Conservation (phyloP, 2,888 invertebrate species). For the Latrodectus elegans region DNA sequence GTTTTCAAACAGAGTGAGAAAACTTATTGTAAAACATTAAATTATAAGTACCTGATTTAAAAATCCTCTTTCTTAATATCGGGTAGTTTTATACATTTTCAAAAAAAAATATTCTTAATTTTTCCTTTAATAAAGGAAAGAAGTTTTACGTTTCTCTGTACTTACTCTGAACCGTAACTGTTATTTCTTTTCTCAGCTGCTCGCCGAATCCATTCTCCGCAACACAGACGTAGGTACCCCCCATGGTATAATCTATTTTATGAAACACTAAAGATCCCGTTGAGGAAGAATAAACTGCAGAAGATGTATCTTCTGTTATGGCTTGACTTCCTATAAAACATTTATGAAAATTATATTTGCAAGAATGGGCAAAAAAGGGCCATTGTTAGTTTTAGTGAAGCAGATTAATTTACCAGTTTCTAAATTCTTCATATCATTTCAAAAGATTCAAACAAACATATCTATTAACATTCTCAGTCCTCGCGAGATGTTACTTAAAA, state of each 20-base stretch:
- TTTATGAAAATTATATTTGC: background rate
- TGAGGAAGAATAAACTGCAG: background rate
- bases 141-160: background rate
- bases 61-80: too few relatives aligned
- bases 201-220: constrained; percentile 58
- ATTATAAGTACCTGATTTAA: too few relatives aligned
- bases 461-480: too few relatives aligned
- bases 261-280: constrained; percentile 12
- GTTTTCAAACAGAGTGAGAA: too few relatives aligned
- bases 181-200: constrained; percentile 29
- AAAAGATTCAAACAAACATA: background rate
- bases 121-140: too few relatives aligned
- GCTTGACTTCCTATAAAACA: background rate
- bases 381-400: background rate
- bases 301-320: constrained; percentile 24
- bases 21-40: too few relatives aligned
- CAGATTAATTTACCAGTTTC: too few relatives aligned
- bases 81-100: too few relatives aligned
- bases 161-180: constrained; percentile 53
- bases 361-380: background rate
- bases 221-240: constrained; percentile 46
- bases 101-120: too few relatives aligned
- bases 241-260: constrained; percentile 22
- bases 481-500: too few relatives aligned
- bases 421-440: background rate